These are phyloP conservation scores for Nymphalis io DNA, from an alignment of 1,140 invertebrate species.

Conservation along the genomic window DNA sequence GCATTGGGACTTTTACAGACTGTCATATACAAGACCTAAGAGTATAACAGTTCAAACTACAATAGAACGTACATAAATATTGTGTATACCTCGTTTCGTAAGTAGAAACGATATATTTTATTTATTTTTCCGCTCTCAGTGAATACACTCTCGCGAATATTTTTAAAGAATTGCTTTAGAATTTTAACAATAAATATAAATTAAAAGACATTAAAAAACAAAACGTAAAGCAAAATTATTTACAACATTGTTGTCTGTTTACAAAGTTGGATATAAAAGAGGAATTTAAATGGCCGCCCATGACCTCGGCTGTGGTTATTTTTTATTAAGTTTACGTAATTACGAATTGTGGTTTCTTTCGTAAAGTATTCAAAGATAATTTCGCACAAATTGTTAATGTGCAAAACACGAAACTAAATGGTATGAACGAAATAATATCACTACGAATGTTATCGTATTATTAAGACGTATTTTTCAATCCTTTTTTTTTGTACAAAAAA, in stretches of 20 bases:
- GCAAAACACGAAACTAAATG: background rate
- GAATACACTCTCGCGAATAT: too few species aligned
- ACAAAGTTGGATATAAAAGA: conserved; percentile 8
- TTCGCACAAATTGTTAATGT: conserved; percentile 30
- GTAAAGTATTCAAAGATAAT: conserved; percentile 28
- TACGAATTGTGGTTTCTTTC: conserved; percentile 42
- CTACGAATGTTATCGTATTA: background rate
- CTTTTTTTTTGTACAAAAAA: too few species aligned
- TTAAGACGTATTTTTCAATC: too few species aligned
- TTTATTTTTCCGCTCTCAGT: too few species aligned
- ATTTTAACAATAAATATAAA: too few species aligned
- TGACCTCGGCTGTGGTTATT: conserved; percentile 37
- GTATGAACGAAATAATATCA: background rate
- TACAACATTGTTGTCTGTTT: conserved; percentile 4
- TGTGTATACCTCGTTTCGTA: too few species aligned
- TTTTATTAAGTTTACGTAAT: conserved; percentile 43
- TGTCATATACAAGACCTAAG: too few species aligned
- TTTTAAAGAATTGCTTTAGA: too few species aligned
- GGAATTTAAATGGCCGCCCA: conserved; percentile 31
- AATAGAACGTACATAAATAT: too few species aligned
- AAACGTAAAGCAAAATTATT: background rate
- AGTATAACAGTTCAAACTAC: too few species aligned
- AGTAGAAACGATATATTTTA: too few species aligned
- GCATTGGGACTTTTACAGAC: too few species aligned
- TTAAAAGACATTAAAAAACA: background rate